Evolutionary conservation across 2,113 vertebrate genomes (phyloP).

Genomic region (Actenoides hombroni): DNA sequence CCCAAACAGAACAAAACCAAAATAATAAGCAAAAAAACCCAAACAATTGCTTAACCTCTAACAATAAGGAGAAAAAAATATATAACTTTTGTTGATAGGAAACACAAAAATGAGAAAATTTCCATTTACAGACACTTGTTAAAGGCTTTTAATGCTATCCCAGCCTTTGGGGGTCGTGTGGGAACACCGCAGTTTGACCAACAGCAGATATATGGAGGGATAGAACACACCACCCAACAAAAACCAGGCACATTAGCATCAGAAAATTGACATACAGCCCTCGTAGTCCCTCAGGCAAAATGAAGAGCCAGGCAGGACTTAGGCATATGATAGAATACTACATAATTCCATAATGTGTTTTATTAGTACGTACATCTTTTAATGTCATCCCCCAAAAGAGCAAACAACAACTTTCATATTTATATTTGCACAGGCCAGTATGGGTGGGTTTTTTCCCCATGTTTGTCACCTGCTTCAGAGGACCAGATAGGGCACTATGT

Average conservation of each 20-base stretch:
- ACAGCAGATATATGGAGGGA: neutral
- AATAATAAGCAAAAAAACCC: neutral
- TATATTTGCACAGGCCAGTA: neutral
- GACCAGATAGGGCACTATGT: neutral
- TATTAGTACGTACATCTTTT: neutral
- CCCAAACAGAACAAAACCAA: neutral
- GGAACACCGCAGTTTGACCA: neutral
- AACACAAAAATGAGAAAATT: neutral
- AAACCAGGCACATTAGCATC: neutral
- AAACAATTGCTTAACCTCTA: neutral
- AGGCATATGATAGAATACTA: neutral
- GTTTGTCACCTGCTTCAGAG: neutral
- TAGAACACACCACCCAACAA: neutral
- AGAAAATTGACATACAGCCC: neutral
- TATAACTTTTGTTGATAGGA: neutral
- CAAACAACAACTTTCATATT: neutral
- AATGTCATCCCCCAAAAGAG: neutral
- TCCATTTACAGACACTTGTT: neutral
- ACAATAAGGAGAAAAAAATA: neutral
- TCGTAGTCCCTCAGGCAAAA: neutral
- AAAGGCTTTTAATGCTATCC: neutral
- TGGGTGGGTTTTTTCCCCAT: neutral
- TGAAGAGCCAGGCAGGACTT: neutral
- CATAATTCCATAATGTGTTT: neutral
- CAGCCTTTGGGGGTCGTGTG: neutral